phyloP scores from a whole-genome alignment of 2,797 vertebrate species.

The Anabas testudineus region DNA sequence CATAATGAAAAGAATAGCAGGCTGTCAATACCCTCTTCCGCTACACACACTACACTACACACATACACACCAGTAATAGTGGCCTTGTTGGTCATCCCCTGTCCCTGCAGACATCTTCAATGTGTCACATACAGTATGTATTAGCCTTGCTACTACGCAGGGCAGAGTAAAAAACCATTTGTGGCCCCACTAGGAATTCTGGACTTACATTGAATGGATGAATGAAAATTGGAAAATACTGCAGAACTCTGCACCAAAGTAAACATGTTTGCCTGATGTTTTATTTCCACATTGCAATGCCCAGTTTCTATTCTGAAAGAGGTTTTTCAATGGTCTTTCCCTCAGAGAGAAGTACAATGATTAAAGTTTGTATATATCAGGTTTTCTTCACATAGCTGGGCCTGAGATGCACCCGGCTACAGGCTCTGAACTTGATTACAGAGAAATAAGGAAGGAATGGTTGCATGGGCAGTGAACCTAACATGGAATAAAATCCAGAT shows the following conservation, averaged over 20 bases:
- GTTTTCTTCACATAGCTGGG: no score
- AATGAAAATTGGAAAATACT: constrained; percentile 14
- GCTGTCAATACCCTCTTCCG: constrained; percentile 49
- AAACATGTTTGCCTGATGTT: background rate
- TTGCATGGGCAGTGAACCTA: background rate
- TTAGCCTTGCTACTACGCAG: constrained; percentile 7
- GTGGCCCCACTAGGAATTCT: constrained; percentile 21
- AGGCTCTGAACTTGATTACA: constrained; percentile 8
- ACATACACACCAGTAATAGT: constrained; percentile 20
- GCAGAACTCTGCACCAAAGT: background rate
- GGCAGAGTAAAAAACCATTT: constrained; percentile 20
- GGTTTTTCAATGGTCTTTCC: background rate
- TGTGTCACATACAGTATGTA: constrained; percentile 41
- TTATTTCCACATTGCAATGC: background rate
- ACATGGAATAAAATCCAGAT: background rate
- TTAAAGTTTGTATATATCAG: background rate
- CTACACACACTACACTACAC: background rate
- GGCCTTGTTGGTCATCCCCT: constrained; percentile 31
- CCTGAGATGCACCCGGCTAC: background rate
- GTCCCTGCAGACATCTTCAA: constrained; percentile 50
- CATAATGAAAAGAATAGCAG: constrained; percentile 60
- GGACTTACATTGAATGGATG: constrained; percentile 15
- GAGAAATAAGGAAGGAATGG: background rate
- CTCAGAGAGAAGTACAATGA: background rate
- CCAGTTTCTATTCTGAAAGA: background rate